Evolutionary conservation across 2,113 vertebrate genomes (phyloP), one percentile per base, ranked within the genome.

Genomic region (Candoia aspera): DNA sequence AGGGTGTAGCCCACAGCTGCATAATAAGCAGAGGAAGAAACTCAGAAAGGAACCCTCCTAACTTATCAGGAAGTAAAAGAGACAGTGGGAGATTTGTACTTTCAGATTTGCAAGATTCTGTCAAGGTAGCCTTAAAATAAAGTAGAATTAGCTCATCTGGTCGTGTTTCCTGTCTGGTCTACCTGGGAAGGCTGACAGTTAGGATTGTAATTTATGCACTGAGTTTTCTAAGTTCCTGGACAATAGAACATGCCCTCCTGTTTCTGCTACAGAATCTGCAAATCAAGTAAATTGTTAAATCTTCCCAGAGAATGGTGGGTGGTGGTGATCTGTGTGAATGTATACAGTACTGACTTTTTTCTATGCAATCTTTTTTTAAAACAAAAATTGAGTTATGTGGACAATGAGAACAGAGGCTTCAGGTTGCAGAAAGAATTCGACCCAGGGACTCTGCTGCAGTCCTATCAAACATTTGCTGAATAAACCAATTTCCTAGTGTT

Each of bases 401-500:
- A 92, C 84, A 91, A 91, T 92, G 94, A 88, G 85, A 95, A 64
- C 29, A 6, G 33, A 42, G 84, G 49, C 94, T 91, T 94, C 49
- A 84, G 93, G 93, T 46, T 55, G 59, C 24, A 64, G 17, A 33
- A 42, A 68, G 10, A 33, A 54, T 21, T 91, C 54, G 86, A 53
- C 17, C 10, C 91, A 88, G 17, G 21, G 6, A 19, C 23, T 57
- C 13, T 86, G 55, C 2, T 5, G 15, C 21, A 86, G 26, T 19
- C 26, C 37, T 33, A 84, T 62, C 19, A 94, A 96, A 96, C 4
- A 8, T n/a, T 94, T 79, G 24, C 21, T 88, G 91, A 94, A 93
- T 88, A 86, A 92, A 46, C 33, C 4, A 2, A 42, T 79, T 79
- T 2, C 8, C 73, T 10, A 37, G 73, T 42, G 17, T 29, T 79